These are phyloP conservation scores for Brevipalpus yothersi DNA, from an alignment of 1,140 invertebrate species.

Conservation along the genomic window DNA sequence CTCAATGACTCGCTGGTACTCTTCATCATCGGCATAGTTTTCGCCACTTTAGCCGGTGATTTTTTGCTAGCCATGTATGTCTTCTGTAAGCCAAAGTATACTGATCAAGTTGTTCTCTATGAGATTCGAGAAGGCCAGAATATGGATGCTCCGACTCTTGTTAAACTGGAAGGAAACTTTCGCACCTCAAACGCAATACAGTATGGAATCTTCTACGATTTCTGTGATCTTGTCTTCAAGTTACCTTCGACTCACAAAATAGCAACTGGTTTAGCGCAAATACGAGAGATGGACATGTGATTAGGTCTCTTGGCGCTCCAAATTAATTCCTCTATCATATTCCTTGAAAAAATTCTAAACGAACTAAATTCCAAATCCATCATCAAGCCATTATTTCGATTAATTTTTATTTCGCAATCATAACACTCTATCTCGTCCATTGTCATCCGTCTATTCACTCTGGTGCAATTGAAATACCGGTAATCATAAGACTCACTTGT, in stretches of 20 bases:
- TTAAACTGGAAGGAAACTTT: background rate
- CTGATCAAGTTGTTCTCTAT: constrained; percentile 13
- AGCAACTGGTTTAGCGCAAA: background rate
- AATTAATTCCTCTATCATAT: no score
- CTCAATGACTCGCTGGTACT: background rate
- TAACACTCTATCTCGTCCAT: no score
- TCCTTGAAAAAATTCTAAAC: no score
- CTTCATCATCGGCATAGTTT: constrained; percentile 3
- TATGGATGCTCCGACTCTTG: background rate
- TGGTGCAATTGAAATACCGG: no score
- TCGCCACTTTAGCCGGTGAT: constrained; percentile 6
- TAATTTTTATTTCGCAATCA: no score
- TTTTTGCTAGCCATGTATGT: constrained; percentile 13
- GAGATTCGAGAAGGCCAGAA: constrained; percentile 10
- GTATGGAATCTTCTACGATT: constrained; percentile 16
- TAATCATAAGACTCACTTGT: no score
- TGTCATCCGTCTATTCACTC: no score
- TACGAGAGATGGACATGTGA: background rate
- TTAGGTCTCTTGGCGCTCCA: no score
- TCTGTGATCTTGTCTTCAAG: constrained; percentile 15
- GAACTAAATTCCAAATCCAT: no score
- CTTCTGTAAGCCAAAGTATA: constrained; percentile 14
- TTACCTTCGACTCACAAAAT: constrained; percentile 10
- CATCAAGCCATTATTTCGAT: no score
- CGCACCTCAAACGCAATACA: constrained; percentile 8